Percentiles rank a stretch among this genome's conserved stretches.
phyloP scores from a whole-genome alignment of 2,888 invertebrate species.

The Tetheella fluctuosa region DNA sequence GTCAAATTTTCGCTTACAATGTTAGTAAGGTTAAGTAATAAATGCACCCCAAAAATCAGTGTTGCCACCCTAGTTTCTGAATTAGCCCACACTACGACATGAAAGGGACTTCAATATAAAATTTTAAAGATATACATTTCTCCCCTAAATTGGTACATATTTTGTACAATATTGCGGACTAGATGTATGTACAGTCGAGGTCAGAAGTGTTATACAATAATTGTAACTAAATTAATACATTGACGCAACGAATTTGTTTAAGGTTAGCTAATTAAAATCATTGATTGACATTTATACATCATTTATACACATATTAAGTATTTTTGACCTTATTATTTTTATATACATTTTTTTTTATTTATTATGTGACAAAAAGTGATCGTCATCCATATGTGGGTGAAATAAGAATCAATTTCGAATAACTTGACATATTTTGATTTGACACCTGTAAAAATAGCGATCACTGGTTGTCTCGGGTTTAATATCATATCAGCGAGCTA shows the following conservation, averaged over 20 bases:
- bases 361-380: too few species aligned
- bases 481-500: too few species aligned
- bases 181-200: conserved; percentile 52
- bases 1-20: too few species aligned
- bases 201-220: conserved; percentile 39
- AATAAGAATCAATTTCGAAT: too few species aligned
- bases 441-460: not conserved
- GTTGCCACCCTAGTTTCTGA: not conserved
- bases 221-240: not conserved
- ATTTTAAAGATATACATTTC: conserved; percentile 39
- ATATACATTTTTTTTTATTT: too few species aligned
- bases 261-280: not conserved
- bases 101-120: conserved; percentile 55
- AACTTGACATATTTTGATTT: not conserved
- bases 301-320: too few species aligned
- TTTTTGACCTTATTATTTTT: too few species aligned
- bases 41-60: too few species aligned
- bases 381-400: too few species aligned
- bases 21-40: too few species aligned
- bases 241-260: too few species aligned
- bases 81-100: conserved; percentile 13
- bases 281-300: conserved; percentile 18
- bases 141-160: conserved; percentile 46
- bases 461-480: not conserved
- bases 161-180: conserved; percentile 57